A percentile compares a stretch with the other conserved stretches of the same genome.
Evolutionary conservation across 1,140 invertebrate species (phyloP).

Genomic region (Pogonomyrmex barbatus): DNA sequence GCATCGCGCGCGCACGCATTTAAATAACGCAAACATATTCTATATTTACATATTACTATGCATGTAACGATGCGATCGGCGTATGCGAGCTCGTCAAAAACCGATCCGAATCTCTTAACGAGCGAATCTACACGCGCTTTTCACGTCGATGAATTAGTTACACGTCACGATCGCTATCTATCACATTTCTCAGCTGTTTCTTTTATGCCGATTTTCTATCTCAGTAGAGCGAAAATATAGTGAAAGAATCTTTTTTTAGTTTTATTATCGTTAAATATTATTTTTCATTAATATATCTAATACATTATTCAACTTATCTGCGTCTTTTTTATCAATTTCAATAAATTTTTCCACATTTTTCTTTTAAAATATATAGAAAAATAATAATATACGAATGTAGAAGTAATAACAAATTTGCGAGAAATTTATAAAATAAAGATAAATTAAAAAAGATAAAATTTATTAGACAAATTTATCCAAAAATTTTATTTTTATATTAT

Average conservation of each 20-base stretch:
- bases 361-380: neutral
- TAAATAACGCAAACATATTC: conserved; percentile 48
- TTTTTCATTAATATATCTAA: neutral
- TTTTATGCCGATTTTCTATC: neutral
- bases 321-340: neutral
- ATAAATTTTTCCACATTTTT: neutral
- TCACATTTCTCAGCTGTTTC: neutral
- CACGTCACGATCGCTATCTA: neutral
- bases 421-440: neutral
- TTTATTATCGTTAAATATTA: neutral
- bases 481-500: neutral
- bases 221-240: neutral
- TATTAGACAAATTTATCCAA: neutral
- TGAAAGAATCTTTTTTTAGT: neutral
- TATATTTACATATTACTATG: conserved; percentile 42
- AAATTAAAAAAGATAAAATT: neutral
- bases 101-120: conserved; percentile 25
- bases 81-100: conserved; percentile 6
- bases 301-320: neutral
- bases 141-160: conserved; percentile 4
- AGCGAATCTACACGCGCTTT: neutral
- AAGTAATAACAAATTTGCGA: neutral
- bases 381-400: neutral
- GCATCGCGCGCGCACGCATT: conserved; percentile 27
- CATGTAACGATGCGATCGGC: neutral